Base-by-base conservation (phyloP, 2,888 invertebrate genomes). In the Zaprionus bogoriensis region DNA sequence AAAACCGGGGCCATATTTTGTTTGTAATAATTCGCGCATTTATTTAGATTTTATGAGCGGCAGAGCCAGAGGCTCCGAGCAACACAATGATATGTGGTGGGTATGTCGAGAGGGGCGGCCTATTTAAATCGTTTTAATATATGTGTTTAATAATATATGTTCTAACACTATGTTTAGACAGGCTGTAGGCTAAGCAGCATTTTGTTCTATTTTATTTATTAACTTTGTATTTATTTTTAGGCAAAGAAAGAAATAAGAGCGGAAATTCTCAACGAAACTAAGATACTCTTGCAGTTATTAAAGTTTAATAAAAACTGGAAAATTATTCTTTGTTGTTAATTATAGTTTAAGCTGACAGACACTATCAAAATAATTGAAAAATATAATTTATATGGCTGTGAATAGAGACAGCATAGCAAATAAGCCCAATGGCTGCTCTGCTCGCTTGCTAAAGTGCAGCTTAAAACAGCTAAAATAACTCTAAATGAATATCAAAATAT, bases 11-110 rank as follows among this genome's bases (percentile, higher is more conserved):
- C 57, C 70, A 71, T 66, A 71, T 66, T 69, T 66, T 54, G 66
- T 57, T 54, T 57, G 36, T 45, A 39, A 51, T 62, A 66, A 79
- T 70, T 73, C 58, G 61, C 63, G 67, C 73, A 70, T 75, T 81
- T 48, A 67, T 75, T 78, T 52, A 14, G 51, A 74, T 63, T 74
- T 74, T 63, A 74, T 47, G 59, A 62, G 44, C 55, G 4, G 3
- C 4, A 61, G 7, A 19, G 30, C 39, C 47, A 51, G 7, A 50
- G 50, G 44, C 41, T 36, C 45, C 53, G 19, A 48, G 55, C 64
- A 50, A 63, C 58, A 45, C 68, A 77, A 61, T 77, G 62, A 74
- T 74, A 68, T 66, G 44, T 55, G 44, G 41, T 57, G 27, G 41
- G 55, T 51, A n/a, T n/a, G 62, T 65, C 67, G 32, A 46, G 67